A percentile compares a stretch with the other conserved stretches of the same genome.
phyloP scores from a whole-genome alignment of 2,113 vertebrate genomes.

The Craseonycteris thonglongyai region DNA sequence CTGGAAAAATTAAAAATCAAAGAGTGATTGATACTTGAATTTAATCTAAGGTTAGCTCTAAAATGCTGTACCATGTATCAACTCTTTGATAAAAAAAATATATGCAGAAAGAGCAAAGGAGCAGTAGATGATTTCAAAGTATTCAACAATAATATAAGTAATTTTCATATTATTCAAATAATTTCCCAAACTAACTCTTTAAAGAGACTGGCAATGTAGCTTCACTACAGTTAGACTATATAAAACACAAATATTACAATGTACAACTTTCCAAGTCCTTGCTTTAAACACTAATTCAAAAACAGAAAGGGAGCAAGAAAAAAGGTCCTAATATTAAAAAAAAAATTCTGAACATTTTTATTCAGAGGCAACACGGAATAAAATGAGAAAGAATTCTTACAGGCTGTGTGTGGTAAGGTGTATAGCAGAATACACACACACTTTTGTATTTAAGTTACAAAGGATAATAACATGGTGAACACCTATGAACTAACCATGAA shows the following conservation, averaged over 20 bases:
- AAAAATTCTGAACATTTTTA: conserved; percentile 1
- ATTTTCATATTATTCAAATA: conserved; percentile 29
- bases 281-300: neutral
- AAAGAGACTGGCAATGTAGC: neutral
- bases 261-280: neutral
- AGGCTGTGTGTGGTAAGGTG: neutral
- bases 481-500: neutral
- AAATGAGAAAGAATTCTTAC: neutral
- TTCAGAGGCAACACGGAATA: neutral
- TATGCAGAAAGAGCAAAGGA: neutral
- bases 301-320: neutral
- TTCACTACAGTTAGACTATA: neutral
- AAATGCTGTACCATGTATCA: neutral
- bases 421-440: neutral
- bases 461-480: neutral
- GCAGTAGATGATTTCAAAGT: neutral
- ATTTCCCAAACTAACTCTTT: conserved; percentile 10
- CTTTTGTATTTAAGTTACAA: neutral
- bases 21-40: neutral
- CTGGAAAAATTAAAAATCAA: conserved; percentile 26
- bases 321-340: neutral
- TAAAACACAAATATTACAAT: neutral
- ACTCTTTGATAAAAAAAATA: conserved; percentile 20
- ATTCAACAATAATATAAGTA: neutral
- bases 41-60: neutral